A percentile compares a stretch with the other conserved stretches of the same genome.
Conservation (phyloP, 2,113 vertebrate species). For the Psilopsiagon aymara region DNA sequence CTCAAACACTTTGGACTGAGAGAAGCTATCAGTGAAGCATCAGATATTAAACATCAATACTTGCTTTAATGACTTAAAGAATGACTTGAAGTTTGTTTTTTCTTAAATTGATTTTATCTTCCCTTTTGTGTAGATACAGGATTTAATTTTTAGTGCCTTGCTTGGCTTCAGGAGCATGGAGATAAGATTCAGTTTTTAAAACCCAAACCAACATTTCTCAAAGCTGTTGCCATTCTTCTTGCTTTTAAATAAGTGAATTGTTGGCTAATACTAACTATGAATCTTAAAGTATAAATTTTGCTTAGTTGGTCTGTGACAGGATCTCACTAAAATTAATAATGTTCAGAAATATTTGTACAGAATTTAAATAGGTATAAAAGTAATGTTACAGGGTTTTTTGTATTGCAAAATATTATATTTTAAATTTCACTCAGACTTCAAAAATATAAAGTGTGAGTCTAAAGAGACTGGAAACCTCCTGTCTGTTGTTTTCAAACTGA, state of each 20-base stretch:
- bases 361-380: not conserved
- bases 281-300: not conserved
- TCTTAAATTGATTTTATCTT: not conserved
- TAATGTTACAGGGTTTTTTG: not conserved
- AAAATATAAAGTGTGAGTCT: not conserved
- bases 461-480: not conserved
- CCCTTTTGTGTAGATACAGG: not conserved
- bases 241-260: not conserved
- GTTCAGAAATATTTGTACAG: not conserved
- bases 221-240: not conserved
- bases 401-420: not conserved
- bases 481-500: not conserved
- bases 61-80: not conserved
- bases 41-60: not conserved
- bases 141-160: constrained; percentile 15
- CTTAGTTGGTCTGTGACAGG: not conserved
- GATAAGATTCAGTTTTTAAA: constrained; percentile 7
- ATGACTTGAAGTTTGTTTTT: not conserved
- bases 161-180: not conserved
- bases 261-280: not conserved
- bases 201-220: not conserved
- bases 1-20: not conserved
- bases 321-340: not conserved
- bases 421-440: not conserved
- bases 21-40: not conserved